Evolutionary conservation across 2,113 vertebrate species (phyloP).

Genomic region (Trachemys scripta): DNA sequence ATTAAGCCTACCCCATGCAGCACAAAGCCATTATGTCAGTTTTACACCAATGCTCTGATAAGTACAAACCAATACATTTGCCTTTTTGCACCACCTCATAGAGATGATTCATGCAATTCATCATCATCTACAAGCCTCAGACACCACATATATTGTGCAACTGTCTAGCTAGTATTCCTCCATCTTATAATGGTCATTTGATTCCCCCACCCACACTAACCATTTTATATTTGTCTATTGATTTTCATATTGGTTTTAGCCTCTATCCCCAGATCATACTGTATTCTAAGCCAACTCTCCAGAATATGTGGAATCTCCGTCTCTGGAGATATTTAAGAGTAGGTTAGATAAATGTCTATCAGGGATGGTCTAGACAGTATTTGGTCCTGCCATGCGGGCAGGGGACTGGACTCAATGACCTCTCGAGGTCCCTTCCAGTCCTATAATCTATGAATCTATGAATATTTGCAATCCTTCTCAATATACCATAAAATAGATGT

Average conservation of each 20-base stretch:
- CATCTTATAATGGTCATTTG: not conserved
- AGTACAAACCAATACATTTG: not conserved
- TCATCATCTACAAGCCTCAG: not conserved
- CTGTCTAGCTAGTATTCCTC: constrained; percentile 16
- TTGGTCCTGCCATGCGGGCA: no score
- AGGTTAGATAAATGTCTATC: no score
- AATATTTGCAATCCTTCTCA: constrained; percentile 28
- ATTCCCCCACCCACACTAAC: constrained; percentile 47
- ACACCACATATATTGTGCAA: rapidly evolving
- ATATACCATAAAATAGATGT: constrained; percentile 45
- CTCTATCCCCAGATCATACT: not conserved
- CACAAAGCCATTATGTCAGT: not conserved
- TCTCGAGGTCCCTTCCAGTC: no score
- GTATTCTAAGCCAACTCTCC: constrained; percentile 62
- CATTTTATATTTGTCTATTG: constrained; percentile 53
- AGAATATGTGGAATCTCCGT: no score
- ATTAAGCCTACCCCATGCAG: no score
- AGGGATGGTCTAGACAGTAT: no score
- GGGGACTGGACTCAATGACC: no score
- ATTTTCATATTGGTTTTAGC: constrained; percentile 49
- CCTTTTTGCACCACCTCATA: not conserved
- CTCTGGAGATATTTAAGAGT: no score
- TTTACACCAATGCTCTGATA: not conserved
- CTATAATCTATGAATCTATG: no score
- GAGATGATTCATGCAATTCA: not conserved